These are phyloP conservation scores for Sebastes kiyomatsui DNA, from an alignment of 2,797 vertebrate species.

Conservation along the genomic window DNA sequence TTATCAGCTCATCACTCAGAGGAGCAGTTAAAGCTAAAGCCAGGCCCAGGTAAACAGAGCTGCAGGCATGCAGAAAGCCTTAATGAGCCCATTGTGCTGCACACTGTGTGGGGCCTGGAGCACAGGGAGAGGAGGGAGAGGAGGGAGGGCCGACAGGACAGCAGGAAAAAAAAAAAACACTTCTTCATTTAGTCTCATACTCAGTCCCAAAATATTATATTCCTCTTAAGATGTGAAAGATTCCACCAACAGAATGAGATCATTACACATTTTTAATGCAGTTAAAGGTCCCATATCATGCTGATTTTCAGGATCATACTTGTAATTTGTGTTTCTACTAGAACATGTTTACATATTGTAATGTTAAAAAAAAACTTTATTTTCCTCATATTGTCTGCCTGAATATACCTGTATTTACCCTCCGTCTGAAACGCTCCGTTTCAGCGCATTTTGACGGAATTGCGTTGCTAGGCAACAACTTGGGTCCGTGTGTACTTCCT, in stretches of 20 bases:
- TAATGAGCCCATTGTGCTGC: constrained; percentile 58
- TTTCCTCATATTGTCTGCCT: no score
- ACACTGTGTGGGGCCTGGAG: constrained; percentile 46
- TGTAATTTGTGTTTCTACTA: no score
- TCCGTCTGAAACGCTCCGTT: no score
- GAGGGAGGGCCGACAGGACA: neutral
- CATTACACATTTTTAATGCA: neutral
- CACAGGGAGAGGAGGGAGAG: neutral
- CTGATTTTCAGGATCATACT: no score
- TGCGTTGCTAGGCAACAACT: no score
- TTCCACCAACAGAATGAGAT: neutral
- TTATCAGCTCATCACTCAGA: constrained; percentile 53
- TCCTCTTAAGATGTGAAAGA: neutral
- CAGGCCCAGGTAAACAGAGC: constrained; percentile 39
- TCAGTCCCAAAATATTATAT: neutral
- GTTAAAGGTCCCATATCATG: no score
- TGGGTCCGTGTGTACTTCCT: no score
- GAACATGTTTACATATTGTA: no score
- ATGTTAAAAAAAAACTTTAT: no score
- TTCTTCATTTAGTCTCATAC: neutral
- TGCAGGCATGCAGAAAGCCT: constrained; percentile 30
- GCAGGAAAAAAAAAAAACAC: neutral
- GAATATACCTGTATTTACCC: no score
- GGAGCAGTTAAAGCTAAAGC: constrained; percentile 30
- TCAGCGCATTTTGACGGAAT: no score